phyloP scores from a whole-genome alignment of 1,140 invertebrate genomes.

The Drosophila sproati region DNA sequence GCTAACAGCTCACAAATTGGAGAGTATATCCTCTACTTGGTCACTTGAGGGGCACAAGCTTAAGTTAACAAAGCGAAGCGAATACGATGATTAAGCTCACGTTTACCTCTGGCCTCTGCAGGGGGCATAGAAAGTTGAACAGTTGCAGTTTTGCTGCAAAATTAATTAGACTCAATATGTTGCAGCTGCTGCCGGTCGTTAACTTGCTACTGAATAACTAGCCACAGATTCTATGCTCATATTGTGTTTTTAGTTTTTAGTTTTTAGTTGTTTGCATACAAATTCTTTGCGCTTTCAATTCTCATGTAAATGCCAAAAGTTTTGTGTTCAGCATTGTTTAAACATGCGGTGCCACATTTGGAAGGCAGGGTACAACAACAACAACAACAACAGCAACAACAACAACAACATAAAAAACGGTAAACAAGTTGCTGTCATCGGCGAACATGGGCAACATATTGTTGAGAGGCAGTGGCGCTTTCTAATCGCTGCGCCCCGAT shows the following conservation, averaged over 20 bases:
- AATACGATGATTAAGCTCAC: background rate
- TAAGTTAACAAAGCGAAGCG: background rate
- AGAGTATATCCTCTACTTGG: no score
- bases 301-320: conserved; percentile 83
- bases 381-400: background rate
- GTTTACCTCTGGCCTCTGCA: background rate
- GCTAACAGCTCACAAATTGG: no score
- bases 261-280: conserved; percentile 11
- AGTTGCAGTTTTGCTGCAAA: conserved; percentile 68
- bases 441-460: conserved; percentile 64
- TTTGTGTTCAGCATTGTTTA: conserved; percentile 61
- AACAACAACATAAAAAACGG: conserved; percentile 38
- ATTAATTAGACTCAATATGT: conserved; percentile 81
- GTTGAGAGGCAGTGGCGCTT: conserved; percentile 38
- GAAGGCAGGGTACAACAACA: conserved; percentile 1
- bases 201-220: conserved; percentile 1
- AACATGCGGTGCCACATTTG: conserved; percentile 6
- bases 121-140: conserved; percentile 54
- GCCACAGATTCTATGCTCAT: conserved; percentile 55
- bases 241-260: conserved; percentile 50
- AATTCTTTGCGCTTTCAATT: conserved; percentile 68
- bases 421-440: conserved; percentile 79
- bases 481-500: conserved; percentile 44
- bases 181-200: conserved; percentile 25
- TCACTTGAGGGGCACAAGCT: no score